Base-by-base conservation (phyloP, 1,140 invertebrate species). In the Brachionus rotundiformis region DNA sequence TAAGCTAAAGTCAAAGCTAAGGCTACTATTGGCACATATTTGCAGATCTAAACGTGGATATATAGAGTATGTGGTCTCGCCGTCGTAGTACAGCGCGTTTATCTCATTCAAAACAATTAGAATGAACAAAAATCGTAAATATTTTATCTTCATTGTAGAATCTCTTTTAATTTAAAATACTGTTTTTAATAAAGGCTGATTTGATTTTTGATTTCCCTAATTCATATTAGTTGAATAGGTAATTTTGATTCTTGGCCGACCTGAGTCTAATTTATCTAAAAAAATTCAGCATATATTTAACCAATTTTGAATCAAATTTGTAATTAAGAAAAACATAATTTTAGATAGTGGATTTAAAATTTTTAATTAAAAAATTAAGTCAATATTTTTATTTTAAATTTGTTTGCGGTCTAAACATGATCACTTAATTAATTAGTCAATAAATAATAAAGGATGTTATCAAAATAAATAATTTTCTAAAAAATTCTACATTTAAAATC, bases 1-100 rank as follows among this genome's bases (percentile, higher is more conserved):
- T 13, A 79, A n/a, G n/a, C 44, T 63, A 79, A 79, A 79, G 36
- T 79, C 76, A 39, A 79, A 79, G 2, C 27, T 33, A 4, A 79
- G 54, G 23, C 31, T 39, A 3, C 29, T 39, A 63, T 79, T 79
- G 23, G 47, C 44, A 29, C 76, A 79, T 59, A 79, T 33, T 54
- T 79, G 76, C 13, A 79, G 31, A 16, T 79, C 76, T 3, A 79
- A 31, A 36, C 76, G 76, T 7, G 76, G 76, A 39, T 79, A 79
- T 36, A 79, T 79, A 5, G 76, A 79, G 36, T 79, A 79, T 54
- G 47, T 63, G 1, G 31, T 39, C 13, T 19, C n/a, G 25, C 76
- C 76, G 27, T 79, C 76, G 27, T 79, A 79, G 33, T 79, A 79
- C 16, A 79, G 41, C 10, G 11, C 39, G 2, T 47, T 47, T 47